Conservation (phyloP, 2,113 vertebrate genomes). For the Vireo altiloquus region DNA sequence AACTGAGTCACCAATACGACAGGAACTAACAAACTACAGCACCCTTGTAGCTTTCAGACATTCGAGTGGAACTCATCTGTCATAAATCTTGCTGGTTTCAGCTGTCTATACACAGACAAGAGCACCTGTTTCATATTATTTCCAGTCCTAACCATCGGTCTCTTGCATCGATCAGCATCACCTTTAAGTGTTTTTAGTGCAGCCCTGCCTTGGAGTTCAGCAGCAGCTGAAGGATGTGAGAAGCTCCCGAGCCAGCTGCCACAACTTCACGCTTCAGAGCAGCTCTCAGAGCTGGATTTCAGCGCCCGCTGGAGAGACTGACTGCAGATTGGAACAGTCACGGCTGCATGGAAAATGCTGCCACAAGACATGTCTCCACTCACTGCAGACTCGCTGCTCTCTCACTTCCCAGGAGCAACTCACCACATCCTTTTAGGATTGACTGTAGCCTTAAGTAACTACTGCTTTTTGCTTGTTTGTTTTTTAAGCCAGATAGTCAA, state of each 20-base stretch:
- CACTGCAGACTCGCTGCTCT: rapidly evolving
- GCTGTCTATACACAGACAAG: background rate
- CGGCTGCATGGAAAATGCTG: background rate
- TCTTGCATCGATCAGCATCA: background rate
- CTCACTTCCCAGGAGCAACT: background rate
- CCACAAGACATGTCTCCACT: background rate
- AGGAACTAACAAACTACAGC: background rate
- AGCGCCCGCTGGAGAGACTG: background rate
- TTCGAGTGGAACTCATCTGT: background rate
- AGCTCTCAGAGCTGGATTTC: background rate
- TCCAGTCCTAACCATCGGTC: background rate
- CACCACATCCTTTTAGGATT: background rate
- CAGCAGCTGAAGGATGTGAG: background rate
- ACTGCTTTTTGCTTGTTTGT: background rate
- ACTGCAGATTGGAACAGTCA: background rate
- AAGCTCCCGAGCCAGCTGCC: background rate
- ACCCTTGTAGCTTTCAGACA: background rate
- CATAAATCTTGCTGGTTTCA: background rate
- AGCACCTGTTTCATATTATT: background rate
- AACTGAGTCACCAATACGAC: rapidly evolving
- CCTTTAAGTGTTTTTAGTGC: background rate
- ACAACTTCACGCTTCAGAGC: background rate
- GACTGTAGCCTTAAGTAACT: background rate
- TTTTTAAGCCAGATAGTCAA: background rate
- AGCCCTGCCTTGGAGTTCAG: background rate